These are phyloP conservation scores for Phalacrocorax brasilianus DNA, from an alignment of 2,113 vertebrate genomes.

Conservation along the genomic window DNA sequence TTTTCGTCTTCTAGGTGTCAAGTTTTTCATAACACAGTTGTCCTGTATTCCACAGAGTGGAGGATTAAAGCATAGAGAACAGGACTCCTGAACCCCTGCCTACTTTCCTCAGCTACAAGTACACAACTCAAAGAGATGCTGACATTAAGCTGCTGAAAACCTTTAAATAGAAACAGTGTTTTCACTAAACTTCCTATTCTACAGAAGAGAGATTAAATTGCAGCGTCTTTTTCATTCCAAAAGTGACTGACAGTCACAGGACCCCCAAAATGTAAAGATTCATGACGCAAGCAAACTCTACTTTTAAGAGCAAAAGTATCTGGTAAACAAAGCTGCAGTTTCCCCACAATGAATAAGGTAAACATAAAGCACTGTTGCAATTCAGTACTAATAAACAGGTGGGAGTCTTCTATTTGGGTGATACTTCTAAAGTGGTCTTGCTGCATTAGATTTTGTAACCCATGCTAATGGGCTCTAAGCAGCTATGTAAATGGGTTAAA, in stretches of 20 bases:
- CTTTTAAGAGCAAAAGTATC: not conserved
- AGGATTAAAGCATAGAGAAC: not conserved
- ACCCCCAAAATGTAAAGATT: not conserved
- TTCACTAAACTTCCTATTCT: not conserved
- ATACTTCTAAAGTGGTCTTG: conserved; percentile 13
- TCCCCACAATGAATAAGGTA: not conserved
- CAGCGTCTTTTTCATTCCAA: not conserved
- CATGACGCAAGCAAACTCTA: not conserved
- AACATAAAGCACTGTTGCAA: not conserved
- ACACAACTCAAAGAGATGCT: not conserved
- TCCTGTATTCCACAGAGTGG: not conserved
- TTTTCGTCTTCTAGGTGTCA: not conserved
- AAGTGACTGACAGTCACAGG: not conserved
- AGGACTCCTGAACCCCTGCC: not conserved
- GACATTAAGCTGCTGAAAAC: not conserved
- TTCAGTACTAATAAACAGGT: conserved; percentile 25
- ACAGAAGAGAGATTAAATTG: not conserved
- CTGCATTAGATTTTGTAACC: conserved; percentile 47
- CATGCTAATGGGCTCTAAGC: not conserved
- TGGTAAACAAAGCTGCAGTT: not conserved
- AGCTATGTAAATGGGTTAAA: conserved; percentile 3
- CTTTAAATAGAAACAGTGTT: not conserved
- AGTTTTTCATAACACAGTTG: not conserved
- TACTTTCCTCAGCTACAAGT: not conserved
- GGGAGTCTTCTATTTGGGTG: conserved; percentile 9